Base-by-base conservation (phyloP, 2,797 vertebrate genomes). In the Microchirus variegatus region DNA sequence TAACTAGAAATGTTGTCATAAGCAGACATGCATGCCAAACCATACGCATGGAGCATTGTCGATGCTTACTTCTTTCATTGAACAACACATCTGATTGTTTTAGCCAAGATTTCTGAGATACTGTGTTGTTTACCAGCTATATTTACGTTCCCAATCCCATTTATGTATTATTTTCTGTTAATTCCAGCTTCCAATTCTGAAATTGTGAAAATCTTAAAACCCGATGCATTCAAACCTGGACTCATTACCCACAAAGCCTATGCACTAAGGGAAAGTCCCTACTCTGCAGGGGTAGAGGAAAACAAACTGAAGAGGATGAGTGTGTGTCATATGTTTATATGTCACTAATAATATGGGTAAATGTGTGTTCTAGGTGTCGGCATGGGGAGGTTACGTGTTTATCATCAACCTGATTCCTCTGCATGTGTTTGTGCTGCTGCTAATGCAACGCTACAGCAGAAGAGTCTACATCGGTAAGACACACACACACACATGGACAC, bases 381-480 rank as follows among this genome's bases (percentile, higher is more conserved):
- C 96, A 15, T 99, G 96, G 96, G 96, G 97, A 86, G 96, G 96
- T 58, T 98, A 99, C 57, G 96, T 98, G 66, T 98, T 98, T 72
- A 99, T 99, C 73, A 98, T 98, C 93, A 98, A 98, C 88, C 94
- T 98, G 84, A 99, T 99, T 87, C 97, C 96, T 42, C 94, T 99
- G 77, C 96, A 99, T 70, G 96, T 99, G 63, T 98, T 98, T 87
- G 97, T 96, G 68, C 91, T 99, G 68, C 85, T 99, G 75, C 90
- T 98, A 82, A 98, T 99, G 96, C 96, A 97, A 80, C 95, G 96
- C 67, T 98, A 96, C 87, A 99, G 97, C 93, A 93, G 89, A 67
- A 94, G 96, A 89, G 94, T 99, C 86, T 99, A 99, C 81, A 97
- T 99, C 8, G 96, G 97, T 99, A 86, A 95, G 95, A 1, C 6